These are phyloP conservation scores for Motacilla tschutschensis DNA, from an alignment of 2,113 vertebrate genomes.

Conservation along the genomic window DNA sequence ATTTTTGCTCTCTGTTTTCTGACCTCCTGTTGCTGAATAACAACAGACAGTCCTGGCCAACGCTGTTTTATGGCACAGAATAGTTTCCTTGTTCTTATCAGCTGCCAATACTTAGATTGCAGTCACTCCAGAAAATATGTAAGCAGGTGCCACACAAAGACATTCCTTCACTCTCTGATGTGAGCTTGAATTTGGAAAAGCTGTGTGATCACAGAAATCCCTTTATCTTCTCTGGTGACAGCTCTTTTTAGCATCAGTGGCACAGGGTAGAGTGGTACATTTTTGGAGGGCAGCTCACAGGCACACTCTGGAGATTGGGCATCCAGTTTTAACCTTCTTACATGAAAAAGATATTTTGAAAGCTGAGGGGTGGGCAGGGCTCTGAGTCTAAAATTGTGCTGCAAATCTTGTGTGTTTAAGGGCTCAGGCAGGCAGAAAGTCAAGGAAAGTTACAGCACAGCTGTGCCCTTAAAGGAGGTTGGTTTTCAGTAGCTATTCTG, in stretches of 20 bases:
- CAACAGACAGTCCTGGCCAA: not conserved
- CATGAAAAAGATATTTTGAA: not conserved
- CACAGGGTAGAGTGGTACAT: not conserved
- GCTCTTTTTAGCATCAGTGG: not conserved
- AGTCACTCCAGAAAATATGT: not conserved
- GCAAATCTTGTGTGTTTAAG: not conserved
- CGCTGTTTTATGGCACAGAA: not conserved
- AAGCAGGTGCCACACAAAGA: not conserved
- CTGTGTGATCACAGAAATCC: not conserved
- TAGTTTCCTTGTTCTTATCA: not conserved
- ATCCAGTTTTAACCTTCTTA: not conserved
- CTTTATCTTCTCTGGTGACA: not conserved
- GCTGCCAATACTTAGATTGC: constrained; percentile 2
- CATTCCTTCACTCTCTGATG: not conserved
- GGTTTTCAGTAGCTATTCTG: not conserved
- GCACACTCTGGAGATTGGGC: not conserved
- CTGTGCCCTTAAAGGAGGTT: not conserved
- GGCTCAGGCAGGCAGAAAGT: not conserved
- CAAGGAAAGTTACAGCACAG: not conserved
- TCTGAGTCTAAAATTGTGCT: not conserved
- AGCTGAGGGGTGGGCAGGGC: not conserved
- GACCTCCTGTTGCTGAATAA: not conserved
- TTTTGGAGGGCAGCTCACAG: not conserved
- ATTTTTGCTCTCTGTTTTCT: not conserved
- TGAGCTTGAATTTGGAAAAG: not conserved